Conservation (phyloP, 2,888 invertebrate species). For the Hyalella azteca region DNA sequence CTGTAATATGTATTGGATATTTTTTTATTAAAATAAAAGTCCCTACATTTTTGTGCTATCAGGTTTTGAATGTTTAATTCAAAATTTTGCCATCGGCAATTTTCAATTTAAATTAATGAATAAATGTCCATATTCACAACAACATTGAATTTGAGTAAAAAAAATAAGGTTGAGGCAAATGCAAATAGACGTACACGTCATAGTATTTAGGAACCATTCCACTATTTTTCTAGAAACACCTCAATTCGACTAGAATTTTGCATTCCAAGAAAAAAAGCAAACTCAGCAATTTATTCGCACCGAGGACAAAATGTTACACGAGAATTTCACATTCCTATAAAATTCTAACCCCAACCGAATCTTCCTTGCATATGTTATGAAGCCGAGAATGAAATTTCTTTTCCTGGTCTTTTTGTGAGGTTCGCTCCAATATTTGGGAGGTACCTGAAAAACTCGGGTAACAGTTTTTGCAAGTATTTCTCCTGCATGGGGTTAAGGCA, state of each 20-base stretch:
- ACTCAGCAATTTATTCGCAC: slow-evolving; percentile 37
- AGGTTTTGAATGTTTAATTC: too few species aligned
- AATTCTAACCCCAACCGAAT: slow-evolving; percentile 30
- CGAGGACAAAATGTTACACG: slow-evolving; percentile 16
- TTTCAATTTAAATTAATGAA: too few species aligned
- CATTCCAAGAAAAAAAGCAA: slow-evolving; percentile 12
- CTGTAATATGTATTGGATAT: too few species aligned
- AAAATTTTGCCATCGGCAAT: too few species aligned
- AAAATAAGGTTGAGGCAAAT: too few species aligned
- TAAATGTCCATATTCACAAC: too few species aligned
- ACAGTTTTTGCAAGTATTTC: not conserved
- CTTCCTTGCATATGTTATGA: slow-evolving; percentile 31
- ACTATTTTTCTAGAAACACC: not conserved
- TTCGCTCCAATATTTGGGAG: slow-evolving; percentile 6
- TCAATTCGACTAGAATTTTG: not conserved
- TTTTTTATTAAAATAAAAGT: too few species aligned
- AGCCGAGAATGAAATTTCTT: not conserved
- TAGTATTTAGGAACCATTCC: slow-evolving; percentile 8
- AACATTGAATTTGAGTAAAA: too few species aligned
- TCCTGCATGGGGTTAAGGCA: not conserved
- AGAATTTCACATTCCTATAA: slow-evolving; percentile 10
- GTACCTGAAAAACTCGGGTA: not conserved
- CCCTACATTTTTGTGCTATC: too few species aligned
- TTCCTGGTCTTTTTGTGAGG: not conserved
- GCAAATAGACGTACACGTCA: too few species aligned